Percentiles rank a stretch among this genome's conserved stretches.
These are phyloP conservation scores for Etheostoma nigrum DNA, from an alignment of 2,797 vertebrate genomes.

Conservation along the genomic window DNA sequence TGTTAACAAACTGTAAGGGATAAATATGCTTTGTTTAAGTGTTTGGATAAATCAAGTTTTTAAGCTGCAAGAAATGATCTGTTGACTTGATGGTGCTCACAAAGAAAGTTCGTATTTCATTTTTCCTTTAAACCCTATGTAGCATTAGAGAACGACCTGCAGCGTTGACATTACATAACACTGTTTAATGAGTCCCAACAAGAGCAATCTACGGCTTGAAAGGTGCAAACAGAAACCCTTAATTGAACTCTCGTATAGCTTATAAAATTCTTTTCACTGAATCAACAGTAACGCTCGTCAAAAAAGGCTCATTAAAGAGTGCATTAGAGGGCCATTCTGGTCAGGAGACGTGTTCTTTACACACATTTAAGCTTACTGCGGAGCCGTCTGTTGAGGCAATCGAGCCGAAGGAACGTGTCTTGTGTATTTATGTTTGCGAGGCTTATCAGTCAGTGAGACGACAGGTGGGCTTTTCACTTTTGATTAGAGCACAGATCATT, in stretches of 20 bases:
- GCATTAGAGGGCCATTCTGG: conserved; percentile 52
- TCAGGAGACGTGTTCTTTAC: conserved; percentile 45
- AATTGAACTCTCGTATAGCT: conserved; percentile 13
- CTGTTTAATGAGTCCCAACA: conserved; percentile 13
- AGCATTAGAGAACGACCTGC: neutral
- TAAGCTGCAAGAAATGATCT: neutral
- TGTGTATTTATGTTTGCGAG: conserved; percentile 24
- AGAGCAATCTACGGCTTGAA: neutral
- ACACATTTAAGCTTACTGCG: conserved; percentile 39
- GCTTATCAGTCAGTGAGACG: conserved; percentile 33
- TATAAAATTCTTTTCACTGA: conserved; percentile 50
- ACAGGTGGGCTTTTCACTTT: conserved; percentile 52
- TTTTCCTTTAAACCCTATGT: too few relatives aligned
- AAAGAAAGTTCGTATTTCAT: neutral
- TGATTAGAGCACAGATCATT: conserved; percentile 28
- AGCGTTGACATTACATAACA: neutral
- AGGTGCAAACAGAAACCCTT: conserved; percentile 34
- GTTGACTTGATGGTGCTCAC: neutral
- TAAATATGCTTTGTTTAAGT: too few relatives aligned
- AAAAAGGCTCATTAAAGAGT: conserved; percentile 36
- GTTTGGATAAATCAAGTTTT: neutral
- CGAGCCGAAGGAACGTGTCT: conserved; percentile 1
- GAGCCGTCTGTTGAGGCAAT: conserved; percentile 11
- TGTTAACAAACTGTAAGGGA: neutral
- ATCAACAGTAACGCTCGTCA: conserved; percentile 30